These are phyloP conservation scores for Sycobia sp. DNA, from an alignment of 1,140 invertebrate genomes.

Conservation along the genomic window DNA sequence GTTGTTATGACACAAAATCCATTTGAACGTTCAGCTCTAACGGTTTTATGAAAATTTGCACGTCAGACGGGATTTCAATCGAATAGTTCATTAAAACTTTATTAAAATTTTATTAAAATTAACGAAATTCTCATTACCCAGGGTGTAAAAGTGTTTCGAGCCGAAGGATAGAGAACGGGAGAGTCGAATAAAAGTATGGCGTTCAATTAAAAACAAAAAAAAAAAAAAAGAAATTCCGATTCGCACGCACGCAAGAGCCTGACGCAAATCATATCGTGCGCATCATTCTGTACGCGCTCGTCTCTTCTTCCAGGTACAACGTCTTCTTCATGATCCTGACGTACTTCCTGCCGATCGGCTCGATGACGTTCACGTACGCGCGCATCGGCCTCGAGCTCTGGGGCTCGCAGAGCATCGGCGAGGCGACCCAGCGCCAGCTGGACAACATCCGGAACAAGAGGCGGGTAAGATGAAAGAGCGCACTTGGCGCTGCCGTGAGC, in stretches of 20 bases:
- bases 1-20: no score
- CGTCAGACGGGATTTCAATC: no score
- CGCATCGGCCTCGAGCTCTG: conserved; percentile 90
- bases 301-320: conserved; percentile 92
- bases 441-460: conserved; percentile 92
- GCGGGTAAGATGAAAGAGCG: conserved; percentile 80
- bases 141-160: no score
- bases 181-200: no score
- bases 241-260: not conserved
- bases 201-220: not conserved
- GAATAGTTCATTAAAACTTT: conserved; percentile 6
- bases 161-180: no score
- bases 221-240: not conserved
- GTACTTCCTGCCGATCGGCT: conserved; percentile 90
- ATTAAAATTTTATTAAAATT: conserved; percentile 16
- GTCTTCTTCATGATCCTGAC: conserved; percentile 87
- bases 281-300: conserved; percentile 28
- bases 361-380: conserved; percentile 91
- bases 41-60: no score
- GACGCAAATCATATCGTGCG: not conserved
- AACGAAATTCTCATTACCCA: conserved; percentile 5
- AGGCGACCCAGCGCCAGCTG: conserved; percentile 86
- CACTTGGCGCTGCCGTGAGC: no score
- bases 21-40: no score
- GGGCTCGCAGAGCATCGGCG: conserved; percentile 94